Conservation (phyloP, 1,140 invertebrate genomes). For the Hypsibius dujardini region DNA sequence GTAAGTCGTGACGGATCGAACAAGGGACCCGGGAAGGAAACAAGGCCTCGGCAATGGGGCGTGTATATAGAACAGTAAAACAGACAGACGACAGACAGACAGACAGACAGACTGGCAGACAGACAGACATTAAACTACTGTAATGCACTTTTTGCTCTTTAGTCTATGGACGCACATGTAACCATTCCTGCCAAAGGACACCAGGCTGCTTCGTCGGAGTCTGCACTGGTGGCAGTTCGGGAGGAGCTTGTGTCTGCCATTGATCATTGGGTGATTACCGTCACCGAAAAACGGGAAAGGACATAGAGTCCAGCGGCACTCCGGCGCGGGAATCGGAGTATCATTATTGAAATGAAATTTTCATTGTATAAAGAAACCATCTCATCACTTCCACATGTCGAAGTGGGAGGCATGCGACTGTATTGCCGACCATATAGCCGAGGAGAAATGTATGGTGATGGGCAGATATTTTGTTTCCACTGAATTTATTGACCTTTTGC, state of each 20-base stretch:
- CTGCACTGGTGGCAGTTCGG: neutral
- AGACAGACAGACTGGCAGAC: neutral
- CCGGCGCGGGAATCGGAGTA: too few species aligned
- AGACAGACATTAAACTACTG: neutral
- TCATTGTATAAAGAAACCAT: neutral
- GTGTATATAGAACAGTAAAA: too few species aligned
- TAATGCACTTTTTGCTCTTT: neutral
- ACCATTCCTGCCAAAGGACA: neutral
- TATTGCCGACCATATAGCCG: neutral
- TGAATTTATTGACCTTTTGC: too few species aligned
- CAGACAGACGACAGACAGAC: too few species aligned
- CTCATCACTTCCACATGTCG: neutral
- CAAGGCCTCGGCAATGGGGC: too few species aligned
- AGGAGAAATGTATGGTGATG: too few species aligned
- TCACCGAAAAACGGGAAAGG: too few species aligned
- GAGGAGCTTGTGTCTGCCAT: neutral
- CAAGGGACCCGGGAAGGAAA: too few species aligned
- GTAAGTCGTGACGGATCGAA: too few species aligned
- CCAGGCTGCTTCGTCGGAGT: neutral
- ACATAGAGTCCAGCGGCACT: neutral
- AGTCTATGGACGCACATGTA: conserved; percentile 10
- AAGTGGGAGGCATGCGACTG: neutral
- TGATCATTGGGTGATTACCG: too few species aligned
- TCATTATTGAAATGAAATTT: too few species aligned
- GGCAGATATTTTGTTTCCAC: too few species aligned